Conservation (phyloP, 2,888 invertebrate species). For the Caenorhabditis zanzibari region DNA sequence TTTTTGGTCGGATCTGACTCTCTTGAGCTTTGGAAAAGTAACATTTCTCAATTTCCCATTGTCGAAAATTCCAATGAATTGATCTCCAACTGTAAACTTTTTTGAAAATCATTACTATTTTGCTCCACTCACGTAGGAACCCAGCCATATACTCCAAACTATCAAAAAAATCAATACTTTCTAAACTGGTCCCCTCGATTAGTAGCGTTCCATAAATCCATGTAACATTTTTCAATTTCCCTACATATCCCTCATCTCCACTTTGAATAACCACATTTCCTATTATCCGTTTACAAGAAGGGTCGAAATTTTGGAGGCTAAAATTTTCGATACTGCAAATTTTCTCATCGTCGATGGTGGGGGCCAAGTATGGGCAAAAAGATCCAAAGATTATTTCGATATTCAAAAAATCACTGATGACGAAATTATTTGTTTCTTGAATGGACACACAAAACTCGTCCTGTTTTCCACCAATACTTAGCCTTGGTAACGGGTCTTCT, state of each 20-base stretch:
- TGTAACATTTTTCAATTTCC: conserved; percentile 7
- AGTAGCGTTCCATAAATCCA: conserved; percentile 1
- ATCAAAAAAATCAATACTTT: neutral
- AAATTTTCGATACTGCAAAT: neutral
- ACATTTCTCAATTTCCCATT: neutral
- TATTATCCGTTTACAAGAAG: conserved; percentile 2
- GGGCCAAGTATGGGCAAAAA: neutral
- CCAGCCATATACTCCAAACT: neutral
- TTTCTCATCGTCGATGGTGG: neutral
- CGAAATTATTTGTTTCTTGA: neutral
- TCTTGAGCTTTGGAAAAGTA: neutral
- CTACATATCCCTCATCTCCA: conserved; percentile 4
- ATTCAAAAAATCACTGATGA: neutral
- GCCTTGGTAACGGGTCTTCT: neutral
- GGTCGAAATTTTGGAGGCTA: neutral
- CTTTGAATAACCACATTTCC: neutral
- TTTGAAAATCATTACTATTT: no score
- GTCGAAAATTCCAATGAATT: neutral
- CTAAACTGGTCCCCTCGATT: neutral
- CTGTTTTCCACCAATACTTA: neutral
- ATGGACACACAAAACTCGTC: neutral
- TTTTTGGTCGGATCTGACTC: neutral
- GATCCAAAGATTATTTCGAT: neutral
- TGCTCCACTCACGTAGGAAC: neutral
- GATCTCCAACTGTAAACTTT: neutral